phyloP scores from a whole-genome alignment of 1,140 invertebrate species.

The Drosophila equinoxialis region DNA sequence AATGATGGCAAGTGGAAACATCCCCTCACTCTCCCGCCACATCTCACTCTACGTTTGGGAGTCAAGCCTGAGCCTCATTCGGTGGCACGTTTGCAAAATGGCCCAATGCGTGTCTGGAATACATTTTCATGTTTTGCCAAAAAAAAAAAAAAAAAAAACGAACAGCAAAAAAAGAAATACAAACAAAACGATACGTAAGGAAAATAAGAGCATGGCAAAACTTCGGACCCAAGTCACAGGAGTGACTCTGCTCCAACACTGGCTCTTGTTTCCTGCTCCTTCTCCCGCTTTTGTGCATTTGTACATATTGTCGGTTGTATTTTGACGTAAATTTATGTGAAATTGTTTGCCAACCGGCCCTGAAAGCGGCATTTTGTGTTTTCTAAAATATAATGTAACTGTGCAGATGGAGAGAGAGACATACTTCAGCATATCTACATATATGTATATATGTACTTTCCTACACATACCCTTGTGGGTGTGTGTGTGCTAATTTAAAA shows the following conservation, averaged over 20 bases:
- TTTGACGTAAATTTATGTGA: slow-evolving; percentile 75
- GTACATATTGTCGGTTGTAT: slow-evolving; percentile 65
- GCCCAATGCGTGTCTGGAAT: slow-evolving; percentile 78
- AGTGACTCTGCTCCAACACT: not conserved
- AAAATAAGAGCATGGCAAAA: slow-evolving; percentile 36
- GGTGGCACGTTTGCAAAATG: slow-evolving; percentile 81
- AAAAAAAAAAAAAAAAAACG: slow-evolving; percentile 52
- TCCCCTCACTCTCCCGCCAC: not conserved
- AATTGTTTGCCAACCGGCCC: slow-evolving; percentile 67
- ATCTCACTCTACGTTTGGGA: not conserved
- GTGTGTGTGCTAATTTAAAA: slow-evolving; percentile 52
- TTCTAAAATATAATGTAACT: slow-evolving; percentile 72
- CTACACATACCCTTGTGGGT: not conserved
- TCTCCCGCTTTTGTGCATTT: slow-evolving; percentile 53
- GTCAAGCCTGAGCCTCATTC: slow-evolving; percentile 60
- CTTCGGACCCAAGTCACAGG: slow-evolving; percentile 10
- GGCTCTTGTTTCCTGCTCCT: not conserved
- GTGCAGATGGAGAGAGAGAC: slow-evolving; percentile 2
- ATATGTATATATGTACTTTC: not conserved
- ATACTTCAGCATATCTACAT: not conserved
- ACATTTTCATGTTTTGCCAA: slow-evolving; percentile 79
- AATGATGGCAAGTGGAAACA: not conserved
- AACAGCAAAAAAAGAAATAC: slow-evolving; percentile 52
- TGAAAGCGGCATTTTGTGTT: slow-evolving; percentile 72
- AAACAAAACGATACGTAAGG: slow-evolving; percentile 4